These are phyloP conservation scores for Tethea ocularis DNA, from an alignment of 2,888 invertebrate species.

Conservation along the genomic window DNA sequence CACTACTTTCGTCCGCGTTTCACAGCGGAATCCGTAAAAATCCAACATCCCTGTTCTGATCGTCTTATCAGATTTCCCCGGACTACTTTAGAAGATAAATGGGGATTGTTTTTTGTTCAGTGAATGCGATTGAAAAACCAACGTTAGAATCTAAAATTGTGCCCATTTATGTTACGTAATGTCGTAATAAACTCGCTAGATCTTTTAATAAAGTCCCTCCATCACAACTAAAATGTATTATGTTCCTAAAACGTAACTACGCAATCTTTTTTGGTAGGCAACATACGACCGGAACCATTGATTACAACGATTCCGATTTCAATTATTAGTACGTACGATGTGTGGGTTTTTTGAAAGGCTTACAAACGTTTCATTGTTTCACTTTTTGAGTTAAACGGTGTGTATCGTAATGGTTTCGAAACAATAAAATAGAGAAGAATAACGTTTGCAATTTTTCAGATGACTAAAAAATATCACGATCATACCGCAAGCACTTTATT, in stretches of 20 bases:
- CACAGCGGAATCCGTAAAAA: slow-evolving; percentile 57
- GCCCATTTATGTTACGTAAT: slow-evolving; percentile 33
- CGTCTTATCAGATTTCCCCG: slow-evolving; percentile 63
- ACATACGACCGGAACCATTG: slow-evolving; percentile 29
- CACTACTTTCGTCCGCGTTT: slow-evolving; percentile 43
- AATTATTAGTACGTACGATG: slow-evolving; percentile 50
- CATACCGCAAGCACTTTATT: not conserved
- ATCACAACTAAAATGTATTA: not conserved
- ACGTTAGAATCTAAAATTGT: slow-evolving; percentile 27
- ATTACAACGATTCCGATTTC: slow-evolving; percentile 51
- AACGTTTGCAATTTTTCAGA: slow-evolving; percentile 46
- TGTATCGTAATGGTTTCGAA: slow-evolving; percentile 65
- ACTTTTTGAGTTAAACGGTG: slow-evolving; percentile 65
- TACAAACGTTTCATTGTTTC: slow-evolving; percentile 38
- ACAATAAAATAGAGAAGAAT: slow-evolving; percentile 58
- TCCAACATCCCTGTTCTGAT: slow-evolving; percentile 53
- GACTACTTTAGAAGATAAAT: slow-evolving; percentile 68
- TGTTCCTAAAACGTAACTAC: not conserved
- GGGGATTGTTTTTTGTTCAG: slow-evolving; percentile 61
- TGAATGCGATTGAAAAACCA: slow-evolving; percentile 58
- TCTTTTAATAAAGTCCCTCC: not conserved
- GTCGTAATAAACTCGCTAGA: not conserved
- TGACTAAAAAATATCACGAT: slow-evolving; percentile 17
- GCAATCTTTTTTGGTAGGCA: not conserved
- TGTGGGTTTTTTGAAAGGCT: slow-evolving; percentile 46